Evolutionary conservation across 2,888 invertebrate species (phyloP).

Genomic region (Trichogramma evanescens): DNA sequence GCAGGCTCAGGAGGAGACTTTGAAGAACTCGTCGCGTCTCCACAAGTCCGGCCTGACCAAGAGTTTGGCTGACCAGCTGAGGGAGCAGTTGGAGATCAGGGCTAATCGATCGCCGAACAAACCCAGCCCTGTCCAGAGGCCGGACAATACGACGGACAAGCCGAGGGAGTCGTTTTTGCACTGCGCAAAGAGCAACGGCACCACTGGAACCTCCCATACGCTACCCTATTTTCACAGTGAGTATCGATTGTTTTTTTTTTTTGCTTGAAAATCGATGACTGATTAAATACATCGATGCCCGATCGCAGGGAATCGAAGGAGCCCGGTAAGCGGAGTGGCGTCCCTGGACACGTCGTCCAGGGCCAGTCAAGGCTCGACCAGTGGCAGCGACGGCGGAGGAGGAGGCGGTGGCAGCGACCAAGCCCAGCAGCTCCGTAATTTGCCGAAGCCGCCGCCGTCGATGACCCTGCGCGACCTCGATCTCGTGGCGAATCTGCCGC

Average conservation of each 20-base stretch:
- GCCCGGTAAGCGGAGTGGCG: too few relatives aligned
- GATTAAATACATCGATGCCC: neutral
- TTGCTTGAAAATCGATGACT: conserved; percentile 20
- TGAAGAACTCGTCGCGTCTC: neutral
- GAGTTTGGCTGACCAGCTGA: conserved; percentile 32
- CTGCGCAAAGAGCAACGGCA: conserved; percentile 9
- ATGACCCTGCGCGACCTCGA: conserved; percentile 33
- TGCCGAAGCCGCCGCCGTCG: conserved; percentile 29
- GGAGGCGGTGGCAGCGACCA: conserved; percentile 7
- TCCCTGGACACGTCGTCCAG: conserved; percentile 12
- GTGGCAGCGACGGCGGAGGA: conserved; percentile 8
- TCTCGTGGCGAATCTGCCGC: conserved; percentile 40
- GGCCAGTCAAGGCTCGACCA: conserved; percentile 27
- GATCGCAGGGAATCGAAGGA: too few relatives aligned
- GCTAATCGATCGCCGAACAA: conserved; percentile 4
- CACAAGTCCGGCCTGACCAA: conserved; percentile 11
- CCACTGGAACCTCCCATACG: conserved; percentile 21
- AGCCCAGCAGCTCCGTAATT: conserved; percentile 8
- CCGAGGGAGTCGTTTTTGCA: conserved; percentile 36
- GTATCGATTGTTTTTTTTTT: neutral
- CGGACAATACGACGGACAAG: neutral
- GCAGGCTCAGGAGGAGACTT: conserved; percentile 20
- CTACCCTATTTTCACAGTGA: neutral
- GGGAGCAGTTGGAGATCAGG: conserved; percentile 31
- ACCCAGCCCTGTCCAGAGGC: conserved; percentile 16